phyloP scores from a whole-genome alignment of 2,888 invertebrate genomes.

The Sepiola atlantica region DNA sequence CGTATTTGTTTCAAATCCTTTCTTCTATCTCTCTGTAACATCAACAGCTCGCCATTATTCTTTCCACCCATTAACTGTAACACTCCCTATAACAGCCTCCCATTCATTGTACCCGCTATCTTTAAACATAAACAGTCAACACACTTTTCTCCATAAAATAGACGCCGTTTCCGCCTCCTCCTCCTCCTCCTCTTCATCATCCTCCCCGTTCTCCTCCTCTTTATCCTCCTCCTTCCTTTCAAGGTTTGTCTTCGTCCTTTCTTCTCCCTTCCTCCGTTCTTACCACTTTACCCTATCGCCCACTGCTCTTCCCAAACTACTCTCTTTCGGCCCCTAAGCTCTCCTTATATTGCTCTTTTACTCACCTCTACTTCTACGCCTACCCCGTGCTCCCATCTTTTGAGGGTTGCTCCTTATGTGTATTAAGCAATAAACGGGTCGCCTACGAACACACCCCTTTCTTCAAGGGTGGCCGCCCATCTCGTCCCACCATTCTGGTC shows the following conservation, averaged over 20 bases:
- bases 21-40: background rate
- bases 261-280: background rate
- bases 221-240: background rate
- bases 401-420: background rate
- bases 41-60: background rate
- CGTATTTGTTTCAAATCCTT: too few species aligned
- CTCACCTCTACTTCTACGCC: conserved; percentile 10
- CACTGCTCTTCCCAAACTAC: background rate
- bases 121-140: conserved; percentile 32
- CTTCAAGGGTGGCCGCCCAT: conserved; percentile 32
- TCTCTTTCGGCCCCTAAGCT: background rate
- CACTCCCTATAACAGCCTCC: background rate
- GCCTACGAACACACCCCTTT: conserved; percentile 32
- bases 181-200: background rate
- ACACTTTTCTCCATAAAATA: background rate
- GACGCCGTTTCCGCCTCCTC: background rate
- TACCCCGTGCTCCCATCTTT: background rate
- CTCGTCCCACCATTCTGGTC: background rate
- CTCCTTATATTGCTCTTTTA: conserved; percentile 32
- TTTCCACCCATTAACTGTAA: background rate
- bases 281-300: background rate
- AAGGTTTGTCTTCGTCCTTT: background rate
- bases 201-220: background rate
- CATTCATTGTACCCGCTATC: background rate
- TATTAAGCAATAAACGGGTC: conserved; percentile 11